Base-by-base conservation (phyloP, 2,888 invertebrate species). In the Acrocyrtus sp. region DNA sequence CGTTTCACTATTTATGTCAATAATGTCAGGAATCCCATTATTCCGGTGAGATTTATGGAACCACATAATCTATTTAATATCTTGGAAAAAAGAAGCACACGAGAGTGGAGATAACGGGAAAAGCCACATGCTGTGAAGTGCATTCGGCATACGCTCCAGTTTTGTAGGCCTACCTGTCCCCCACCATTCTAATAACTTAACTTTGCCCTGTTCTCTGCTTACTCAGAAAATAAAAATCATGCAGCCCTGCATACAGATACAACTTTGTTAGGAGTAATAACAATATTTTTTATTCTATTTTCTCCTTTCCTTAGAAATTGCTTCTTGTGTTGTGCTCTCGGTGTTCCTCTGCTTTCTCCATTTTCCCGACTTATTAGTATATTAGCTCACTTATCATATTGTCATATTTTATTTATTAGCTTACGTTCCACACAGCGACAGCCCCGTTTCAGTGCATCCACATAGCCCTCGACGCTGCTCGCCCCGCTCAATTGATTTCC, bases 391-490 rank as follows among this genome's bases (percentile, higher is more conserved):
- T 26, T 54, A 54, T 54, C 34, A 19, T 2, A 29, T 29, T 29
- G 19, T 12, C 41, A 24, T 10, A 3, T 56, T 41, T 21, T 15
- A 61, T 26, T 61, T 53, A 45, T 53, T 21, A 17, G 12, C 87
- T 85, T 82, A 89, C 89, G 82, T 83, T 89, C 89, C 3, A 89
- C 85, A 81, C 88, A 87, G 45, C 88, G 84, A 79, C 88, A 89
- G 39, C 89, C 89, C 73, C 83, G 83, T 74, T 85, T 84, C 62
- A 89, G 82, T 22, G 88, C 88, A 43, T 84, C 83, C 56, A 88
- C 87, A 82, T 89, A 89, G 27, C 87, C 88, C 82, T 89, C 89
- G n/a, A 89, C 86, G 65, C 87, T 87, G 80, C 88, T 88, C 60
- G 86, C 86, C 15, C 89, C 88, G 74, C 85, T 85, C 67, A 89